Conservation (phyloP, 2,113 vertebrate genomes). For the Perognathus longimembris region DNA sequence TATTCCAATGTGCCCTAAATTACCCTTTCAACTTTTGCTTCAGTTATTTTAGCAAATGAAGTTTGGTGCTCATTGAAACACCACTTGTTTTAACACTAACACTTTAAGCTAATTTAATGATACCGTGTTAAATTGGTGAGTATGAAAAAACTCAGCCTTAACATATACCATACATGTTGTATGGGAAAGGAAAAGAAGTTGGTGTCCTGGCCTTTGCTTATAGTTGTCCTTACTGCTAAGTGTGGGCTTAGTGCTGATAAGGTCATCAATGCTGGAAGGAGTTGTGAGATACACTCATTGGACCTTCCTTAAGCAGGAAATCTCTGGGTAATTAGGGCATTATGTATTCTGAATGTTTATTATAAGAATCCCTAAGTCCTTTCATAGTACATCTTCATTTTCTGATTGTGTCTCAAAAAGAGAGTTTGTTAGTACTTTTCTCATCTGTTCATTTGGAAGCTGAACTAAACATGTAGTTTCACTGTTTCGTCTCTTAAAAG, state of each 20-base stretch:
- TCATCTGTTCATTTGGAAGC: background rate
- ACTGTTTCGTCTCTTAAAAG: background rate
- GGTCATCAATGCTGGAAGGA: background rate
- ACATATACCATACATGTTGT: background rate
- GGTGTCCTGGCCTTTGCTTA: background rate
- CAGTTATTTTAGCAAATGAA: background rate
- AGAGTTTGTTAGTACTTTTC: background rate
- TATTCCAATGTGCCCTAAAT: background rate
- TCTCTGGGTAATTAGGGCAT: background rate
- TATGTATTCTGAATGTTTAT: background rate
- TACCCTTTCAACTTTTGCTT: constrained; percentile 13
- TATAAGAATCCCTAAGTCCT: background rate
- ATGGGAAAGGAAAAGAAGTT: background rate
- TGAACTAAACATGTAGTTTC: background rate
- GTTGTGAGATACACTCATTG: background rate
- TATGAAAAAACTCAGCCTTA: background rate
- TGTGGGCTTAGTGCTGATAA: background rate
- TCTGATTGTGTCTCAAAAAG: background rate
- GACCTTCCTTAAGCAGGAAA: background rate
- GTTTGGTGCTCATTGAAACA: background rate
- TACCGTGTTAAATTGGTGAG: background rate
- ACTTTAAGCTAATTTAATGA: background rate
- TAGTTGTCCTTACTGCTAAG: background rate
- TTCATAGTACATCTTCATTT: constrained; percentile 4
- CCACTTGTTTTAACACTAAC: background rate